phyloP scores from a whole-genome alignment of 2,113 vertebrate species.

The Prunella himalayana region DNA sequence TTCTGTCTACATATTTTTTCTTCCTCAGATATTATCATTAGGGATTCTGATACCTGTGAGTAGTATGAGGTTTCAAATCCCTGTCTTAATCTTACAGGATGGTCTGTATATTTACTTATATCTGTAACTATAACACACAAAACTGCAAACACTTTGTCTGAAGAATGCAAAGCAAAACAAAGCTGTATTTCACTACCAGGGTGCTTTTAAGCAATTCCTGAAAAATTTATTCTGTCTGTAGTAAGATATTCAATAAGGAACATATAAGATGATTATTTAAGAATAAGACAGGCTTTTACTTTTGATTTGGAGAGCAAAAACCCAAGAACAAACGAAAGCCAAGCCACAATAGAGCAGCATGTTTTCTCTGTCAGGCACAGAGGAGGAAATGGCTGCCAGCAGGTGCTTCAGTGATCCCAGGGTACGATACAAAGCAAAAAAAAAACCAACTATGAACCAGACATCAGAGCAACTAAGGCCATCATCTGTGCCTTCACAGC shows the following conservation, averaged over 20 bases:
- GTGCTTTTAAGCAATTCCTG: constrained; percentile 32
- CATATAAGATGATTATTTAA: background rate
- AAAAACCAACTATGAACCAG: background rate
- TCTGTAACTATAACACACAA: background rate
- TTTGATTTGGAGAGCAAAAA: background rate
- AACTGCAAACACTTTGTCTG: background rate
- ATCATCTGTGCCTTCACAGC: background rate
- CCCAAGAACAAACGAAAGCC: background rate
- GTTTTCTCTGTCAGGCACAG: background rate
- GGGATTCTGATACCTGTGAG: background rate
- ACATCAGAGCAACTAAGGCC: background rate
- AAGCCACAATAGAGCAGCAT: background rate
- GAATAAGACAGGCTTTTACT: background rate
- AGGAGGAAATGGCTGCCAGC: background rate
- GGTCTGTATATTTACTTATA: background rate
- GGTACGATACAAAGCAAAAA: background rate
- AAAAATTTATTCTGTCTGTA: background rate
- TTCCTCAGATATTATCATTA: background rate
- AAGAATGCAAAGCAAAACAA: background rate
- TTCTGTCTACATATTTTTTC: background rate
- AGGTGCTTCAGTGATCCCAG: background rate
- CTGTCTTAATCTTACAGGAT: background rate
- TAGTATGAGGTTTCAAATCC: background rate
- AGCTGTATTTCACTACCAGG: background rate
- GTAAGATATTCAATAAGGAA: background rate